phyloP scores from a whole-genome alignment of 1,140 invertebrate genomes.

The Halotydeus destructor region DNA sequence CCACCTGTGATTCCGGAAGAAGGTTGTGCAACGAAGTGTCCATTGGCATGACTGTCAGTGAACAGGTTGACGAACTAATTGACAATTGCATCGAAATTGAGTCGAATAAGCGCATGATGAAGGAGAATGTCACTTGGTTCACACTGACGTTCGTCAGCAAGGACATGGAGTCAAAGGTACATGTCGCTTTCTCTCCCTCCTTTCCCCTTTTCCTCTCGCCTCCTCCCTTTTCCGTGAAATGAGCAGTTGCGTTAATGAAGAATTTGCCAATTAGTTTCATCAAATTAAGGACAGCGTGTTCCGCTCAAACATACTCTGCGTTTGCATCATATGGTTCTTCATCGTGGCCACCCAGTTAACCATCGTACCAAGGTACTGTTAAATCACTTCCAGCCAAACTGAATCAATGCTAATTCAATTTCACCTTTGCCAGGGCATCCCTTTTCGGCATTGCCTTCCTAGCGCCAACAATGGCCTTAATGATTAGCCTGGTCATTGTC shows the following conservation, averaged over 20 bases:
- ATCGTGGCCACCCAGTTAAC: conserved; percentile 54
- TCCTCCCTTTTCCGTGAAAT: neutral
- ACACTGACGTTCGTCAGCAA: conserved; percentile 59
- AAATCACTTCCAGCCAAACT: conserved; percentile 18
- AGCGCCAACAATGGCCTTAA: neutral
- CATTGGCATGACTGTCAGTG: conserved; percentile 20
- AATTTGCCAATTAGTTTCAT: conserved; percentile 60
- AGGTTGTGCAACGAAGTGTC: neutral
- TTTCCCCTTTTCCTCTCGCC: neutral
- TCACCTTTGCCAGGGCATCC: neutral
- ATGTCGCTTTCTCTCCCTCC: neutral
- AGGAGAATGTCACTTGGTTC: conserved; percentile 63
- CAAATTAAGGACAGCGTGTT: conserved; percentile 44
- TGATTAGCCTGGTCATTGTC: neutral
- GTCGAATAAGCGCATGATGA: conserved; percentile 71
- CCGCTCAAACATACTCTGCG: conserved; percentile 74
- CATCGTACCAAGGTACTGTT: conserved; percentile 46
- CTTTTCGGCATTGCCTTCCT: conserved; percentile 1
- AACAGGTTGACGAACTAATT: conserved; percentile 63
- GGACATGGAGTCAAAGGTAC: conserved; percentile 43
- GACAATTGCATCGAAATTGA: conserved; percentile 76
- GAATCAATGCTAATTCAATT: neutral
- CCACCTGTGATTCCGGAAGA: neutral
- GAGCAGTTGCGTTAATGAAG: too few relatives aligned
- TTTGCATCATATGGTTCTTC: conserved; percentile 70